phyloP scores from a whole-genome alignment of 2,888 invertebrate species.

The Protonemura montana region DNA sequence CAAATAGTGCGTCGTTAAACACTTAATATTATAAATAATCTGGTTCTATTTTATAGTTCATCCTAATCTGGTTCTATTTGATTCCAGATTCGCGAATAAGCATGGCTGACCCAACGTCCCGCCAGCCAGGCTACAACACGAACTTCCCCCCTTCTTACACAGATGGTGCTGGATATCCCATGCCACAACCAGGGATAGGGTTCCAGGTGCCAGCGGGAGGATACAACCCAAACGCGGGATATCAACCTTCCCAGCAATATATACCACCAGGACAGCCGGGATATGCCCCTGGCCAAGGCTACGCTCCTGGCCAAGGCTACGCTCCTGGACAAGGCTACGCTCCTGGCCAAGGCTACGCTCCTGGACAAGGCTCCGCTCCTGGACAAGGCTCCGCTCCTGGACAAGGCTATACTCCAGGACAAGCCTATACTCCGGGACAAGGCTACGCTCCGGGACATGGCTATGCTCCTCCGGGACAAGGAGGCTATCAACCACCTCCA shows the following conservation, averaged over 20 bases:
- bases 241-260: neutral
- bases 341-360: constrained; percentile 42
- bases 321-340: constrained; percentile 40
- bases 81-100: neutral
- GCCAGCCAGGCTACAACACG: neutral
- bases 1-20: too few species aligned
- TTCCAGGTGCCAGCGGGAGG: constrained; percentile 56
- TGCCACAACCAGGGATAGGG: constrained; percentile 46
- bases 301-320: constrained; percentile 34
- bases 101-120: neutral
- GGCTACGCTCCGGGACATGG: neutral
- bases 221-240: constrained; percentile 51
- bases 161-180: constrained; percentile 49
- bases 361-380: constrained; percentile 41
- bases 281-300: constrained; percentile 46
- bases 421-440: too few species aligned
- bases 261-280: neutral
- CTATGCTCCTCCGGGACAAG: constrained; percentile 22
- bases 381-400: constrained; percentile 40
- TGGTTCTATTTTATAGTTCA: too few species aligned
- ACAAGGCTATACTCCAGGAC: constrained; percentile 31
- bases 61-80: neutral
- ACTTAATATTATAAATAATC: too few species aligned
- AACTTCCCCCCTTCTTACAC: constrained; percentile 46
- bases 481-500: constrained; percentile 43